These are phyloP conservation scores for Paradoxurus hermaphroditus DNA, from an alignment of 2,113 vertebrate species.

Conservation along the genomic window DNA sequence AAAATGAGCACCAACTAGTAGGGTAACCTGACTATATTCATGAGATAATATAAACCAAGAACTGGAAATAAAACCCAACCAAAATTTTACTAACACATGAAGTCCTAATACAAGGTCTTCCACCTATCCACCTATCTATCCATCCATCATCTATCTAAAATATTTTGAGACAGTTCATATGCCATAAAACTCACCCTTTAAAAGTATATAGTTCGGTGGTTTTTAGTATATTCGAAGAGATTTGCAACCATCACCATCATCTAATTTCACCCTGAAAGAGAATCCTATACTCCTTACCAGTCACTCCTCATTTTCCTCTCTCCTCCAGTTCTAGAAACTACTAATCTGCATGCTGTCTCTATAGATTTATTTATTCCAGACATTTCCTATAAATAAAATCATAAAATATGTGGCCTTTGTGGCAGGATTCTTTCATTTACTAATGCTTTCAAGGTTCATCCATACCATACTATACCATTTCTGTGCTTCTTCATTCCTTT, in stretches of 20 bases:
- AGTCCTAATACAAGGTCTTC: background rate
- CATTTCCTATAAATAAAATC: background rate
- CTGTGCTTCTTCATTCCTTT: background rate
- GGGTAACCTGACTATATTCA: background rate
- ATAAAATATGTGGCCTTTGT: background rate
- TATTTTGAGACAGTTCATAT: background rate
- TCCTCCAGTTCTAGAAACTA: background rate
- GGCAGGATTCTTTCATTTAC: background rate
- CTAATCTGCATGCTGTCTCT: background rate
- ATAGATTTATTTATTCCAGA: background rate
- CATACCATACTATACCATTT: background rate
- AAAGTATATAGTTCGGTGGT: background rate
- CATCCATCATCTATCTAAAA: background rate
- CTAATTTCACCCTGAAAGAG: background rate
- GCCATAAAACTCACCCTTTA: background rate
- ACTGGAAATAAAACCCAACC: background rate
- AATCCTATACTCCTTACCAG: background rate
- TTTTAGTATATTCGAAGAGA: background rate
- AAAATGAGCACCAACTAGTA: background rate
- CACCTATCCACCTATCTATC: background rate
- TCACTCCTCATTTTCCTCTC: background rate
- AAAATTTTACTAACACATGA: background rate
- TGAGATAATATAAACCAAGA: background rate
- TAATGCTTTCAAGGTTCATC: background rate
- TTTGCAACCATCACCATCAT: background rate